Conservation (phyloP, 2,113 vertebrate species). For the Seriola dumerili region DNA sequence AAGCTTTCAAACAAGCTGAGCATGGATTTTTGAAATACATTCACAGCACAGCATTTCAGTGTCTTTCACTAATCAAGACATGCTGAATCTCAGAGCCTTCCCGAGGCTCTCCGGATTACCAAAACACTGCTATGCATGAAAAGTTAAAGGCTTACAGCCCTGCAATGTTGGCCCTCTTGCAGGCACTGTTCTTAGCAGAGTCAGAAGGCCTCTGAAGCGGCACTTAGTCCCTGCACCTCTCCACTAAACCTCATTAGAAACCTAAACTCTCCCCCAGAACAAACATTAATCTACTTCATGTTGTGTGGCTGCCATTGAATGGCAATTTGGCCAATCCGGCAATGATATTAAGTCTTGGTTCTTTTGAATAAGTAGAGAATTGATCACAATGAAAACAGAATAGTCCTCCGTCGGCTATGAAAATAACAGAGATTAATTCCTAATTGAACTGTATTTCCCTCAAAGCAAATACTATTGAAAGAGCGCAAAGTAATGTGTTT, state of each 20-base stretch:
- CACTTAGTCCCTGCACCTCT: constrained; percentile 14
- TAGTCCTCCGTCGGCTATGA: constrained; percentile 13
- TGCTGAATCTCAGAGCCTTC: neutral
- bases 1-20: neutral
- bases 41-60: neutral
- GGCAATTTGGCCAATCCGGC: neutral
- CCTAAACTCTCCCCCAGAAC: constrained; percentile 7
- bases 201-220: constrained; percentile 26
- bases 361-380: constrained; percentile 21
- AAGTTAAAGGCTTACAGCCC: constrained; percentile 12
- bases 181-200: constrained; percentile 19
- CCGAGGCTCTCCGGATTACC: neutral
- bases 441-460: constrained; percentile 45
- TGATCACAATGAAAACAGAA: constrained; percentile 33
- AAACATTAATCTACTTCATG: constrained; percentile 23
- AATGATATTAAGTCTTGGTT: constrained; percentile 36
- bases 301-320: neutral
- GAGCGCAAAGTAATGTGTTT: constrained; percentile 36
- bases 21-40: neutral
- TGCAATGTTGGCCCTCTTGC: neutral
- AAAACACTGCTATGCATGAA: constrained; percentile 4
- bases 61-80: neutral
- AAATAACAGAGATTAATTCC: constrained; percentile 47
- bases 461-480: constrained; percentile 47
- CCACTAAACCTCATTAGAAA: constrained; percentile 27